These are phyloP conservation scores for Epirrita christyi DNA, from an alignment of 2,888 invertebrate species.

Conservation along the genomic window DNA sequence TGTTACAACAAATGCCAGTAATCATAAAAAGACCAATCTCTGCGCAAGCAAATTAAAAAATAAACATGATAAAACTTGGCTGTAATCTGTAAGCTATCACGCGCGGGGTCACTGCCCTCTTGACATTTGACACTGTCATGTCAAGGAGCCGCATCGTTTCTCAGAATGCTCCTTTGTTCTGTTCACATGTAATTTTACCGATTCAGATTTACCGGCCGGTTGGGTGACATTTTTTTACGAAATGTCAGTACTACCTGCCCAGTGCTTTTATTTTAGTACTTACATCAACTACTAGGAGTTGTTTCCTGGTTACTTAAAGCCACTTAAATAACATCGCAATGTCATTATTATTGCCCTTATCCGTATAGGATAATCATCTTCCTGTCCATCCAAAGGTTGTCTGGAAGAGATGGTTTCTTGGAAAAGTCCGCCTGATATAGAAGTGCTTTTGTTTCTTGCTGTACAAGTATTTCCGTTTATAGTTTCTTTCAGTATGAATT, in stretches of 20 bases:
- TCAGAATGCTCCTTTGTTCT: slow-evolving; percentile 46
- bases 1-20: no score
- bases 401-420: no score
- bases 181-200: slow-evolving; percentile 44
- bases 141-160: slow-evolving; percentile 69
- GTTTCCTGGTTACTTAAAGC: neutral
- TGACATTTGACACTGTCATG: slow-evolving; percentile 84
- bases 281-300: neutral
- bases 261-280: slow-evolving; percentile 6
- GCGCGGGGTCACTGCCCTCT: slow-evolving; percentile 66
- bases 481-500: no score
- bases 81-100: slow-evolving; percentile 65
- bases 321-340: no score
- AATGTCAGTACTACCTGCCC: slow-evolving; percentile 41
- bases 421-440: no score
- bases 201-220: slow-evolving; percentile 40
- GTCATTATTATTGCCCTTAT: no score
- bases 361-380: no score
- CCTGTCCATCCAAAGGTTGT: no score
- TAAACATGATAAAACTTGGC: slow-evolving; percentile 41
- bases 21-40: neutral
- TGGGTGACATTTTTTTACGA: slow-evolving; percentile 44
- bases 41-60: slow-evolving; percentile 42
- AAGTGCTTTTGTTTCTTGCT: no score
- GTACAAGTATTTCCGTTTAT: no score